Base-by-base conservation (phyloP, 1,140 invertebrate genomes). In the Drosophila sucinea region DNA sequence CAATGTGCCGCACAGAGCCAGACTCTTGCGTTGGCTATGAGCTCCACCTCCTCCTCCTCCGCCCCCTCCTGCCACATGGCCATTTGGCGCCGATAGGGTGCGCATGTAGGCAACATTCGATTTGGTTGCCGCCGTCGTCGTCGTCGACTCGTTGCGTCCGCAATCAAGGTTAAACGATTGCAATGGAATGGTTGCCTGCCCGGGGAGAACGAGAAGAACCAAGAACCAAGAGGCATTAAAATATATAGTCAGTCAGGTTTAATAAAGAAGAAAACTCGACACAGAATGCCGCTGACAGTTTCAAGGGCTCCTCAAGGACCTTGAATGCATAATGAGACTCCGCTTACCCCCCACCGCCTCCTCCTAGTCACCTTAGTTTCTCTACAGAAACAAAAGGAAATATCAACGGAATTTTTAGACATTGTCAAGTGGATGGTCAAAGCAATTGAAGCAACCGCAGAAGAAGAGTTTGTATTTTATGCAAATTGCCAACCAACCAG, bases 141-240 rank as follows among this genome's bases (percentile, higher is more conserved):
- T 10, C 30, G 51, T 60, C 60, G 79, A 62, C 47, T 91, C 90
- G 67, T 65, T 77, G 73, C 79, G 90, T 86, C 85, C 82, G 81
- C 90, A 87, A 81, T 91, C 89, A 92, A 92, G 81, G 84, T 91
- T 91, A 90, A 92, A 92, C 73, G 91, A 92, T 76, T 92, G 91
- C 78, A 92, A 70, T 79, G 91, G 91, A 89, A 92, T 92, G 72
- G 89, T 91, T 79, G 90, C 83, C 91, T 92, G 89, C 17, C 77
- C 77, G 71, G 60, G 68, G 47, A 66, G 11, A 70, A 27, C 25
- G 60, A 58, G 70, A 67, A 62, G 55, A 70, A 70, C 58, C 57
- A 69, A 47, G 55, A 23, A 57, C 47, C 47, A 54, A 47, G 77
- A 70, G 55, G 73, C 82, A 77, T 77, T 77, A 77, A 77, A 77